Conservation (phyloP, 2,888 invertebrate species). For the Tachina grossa region DNA sequence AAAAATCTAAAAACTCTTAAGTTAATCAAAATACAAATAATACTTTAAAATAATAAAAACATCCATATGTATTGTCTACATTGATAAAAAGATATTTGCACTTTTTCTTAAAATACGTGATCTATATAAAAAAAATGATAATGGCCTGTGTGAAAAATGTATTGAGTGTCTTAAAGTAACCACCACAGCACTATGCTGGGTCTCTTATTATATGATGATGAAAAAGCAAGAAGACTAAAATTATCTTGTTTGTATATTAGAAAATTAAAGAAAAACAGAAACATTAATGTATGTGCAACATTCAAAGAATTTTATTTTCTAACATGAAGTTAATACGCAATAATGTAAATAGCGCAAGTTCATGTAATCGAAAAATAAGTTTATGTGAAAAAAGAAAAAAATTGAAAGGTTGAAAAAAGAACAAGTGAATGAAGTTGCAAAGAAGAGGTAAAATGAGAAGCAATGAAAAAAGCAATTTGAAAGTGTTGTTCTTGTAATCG, state of each 20-base stretch:
- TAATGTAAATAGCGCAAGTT: conserved; percentile 22
- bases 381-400: conserved; percentile 39
- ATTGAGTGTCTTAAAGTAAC: conserved; percentile 64
- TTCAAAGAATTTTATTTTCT: background rate
- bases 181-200: conserved; percentile 66
- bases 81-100: conserved; percentile 8
- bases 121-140: conserved; percentile 31
- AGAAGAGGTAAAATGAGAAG: conserved; percentile 60
- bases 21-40: background rate
- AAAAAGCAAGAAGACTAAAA: conserved; percentile 63
- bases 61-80: background rate
- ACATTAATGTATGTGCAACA: background rate
- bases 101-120: conserved; percentile 8
- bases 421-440: conserved; percentile 65
- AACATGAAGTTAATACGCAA: conserved; percentile 11
- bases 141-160: conserved; percentile 60
- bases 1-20: conserved; percentile 26
- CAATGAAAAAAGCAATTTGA: conserved; percentile 58
- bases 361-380: conserved; percentile 31
- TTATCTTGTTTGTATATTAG: conserved; percentile 66
- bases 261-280: conserved; percentile 39
- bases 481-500: conserved; percentile 67
- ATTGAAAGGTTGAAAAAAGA: conserved; percentile 58
- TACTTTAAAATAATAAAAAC: background rate
- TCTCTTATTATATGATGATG: conserved; percentile 46